Percentiles rank a stretch among this genome's conserved stretches.
phyloP scores from a whole-genome alignment of 2,113 vertebrate species.

The Eleginops maclovinus region DNA sequence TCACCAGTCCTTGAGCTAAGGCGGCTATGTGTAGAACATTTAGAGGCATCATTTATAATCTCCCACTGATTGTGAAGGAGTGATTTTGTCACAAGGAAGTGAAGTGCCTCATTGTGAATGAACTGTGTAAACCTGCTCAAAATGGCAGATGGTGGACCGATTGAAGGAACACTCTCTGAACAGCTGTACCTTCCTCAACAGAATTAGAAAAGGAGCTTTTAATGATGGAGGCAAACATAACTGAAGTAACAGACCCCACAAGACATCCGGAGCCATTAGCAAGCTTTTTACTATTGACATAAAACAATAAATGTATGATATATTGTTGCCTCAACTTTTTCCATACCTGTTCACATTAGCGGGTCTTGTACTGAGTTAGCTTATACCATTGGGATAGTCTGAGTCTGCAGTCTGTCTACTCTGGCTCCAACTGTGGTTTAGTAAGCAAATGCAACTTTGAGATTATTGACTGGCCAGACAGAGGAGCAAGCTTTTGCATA shows the following conservation, averaged over 20 bases:
- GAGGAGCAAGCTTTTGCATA: slow-evolving; percentile 3
- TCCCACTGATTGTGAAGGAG: slow-evolving; percentile 5
- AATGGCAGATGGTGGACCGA: slow-evolving; percentile 51
- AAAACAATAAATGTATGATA: not conserved
- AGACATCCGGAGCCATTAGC: slow-evolving; percentile 4
- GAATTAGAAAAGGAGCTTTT: slow-evolving; percentile 19
- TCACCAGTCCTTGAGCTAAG: not conserved
- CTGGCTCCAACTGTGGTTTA: slow-evolving; percentile 10
- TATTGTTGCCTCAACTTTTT: not conserved
- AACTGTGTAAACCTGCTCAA: slow-evolving; percentile 15
- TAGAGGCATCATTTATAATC: not conserved
- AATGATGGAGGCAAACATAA: slow-evolving; percentile 24
- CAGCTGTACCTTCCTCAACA: slow-evolving; percentile 40
- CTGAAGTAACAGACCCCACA: not conserved
- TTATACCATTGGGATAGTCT: not conserved
- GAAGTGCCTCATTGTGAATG: slow-evolving; percentile 21
- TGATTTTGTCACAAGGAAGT: not conserved
- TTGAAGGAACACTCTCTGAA: slow-evolving; percentile 26
- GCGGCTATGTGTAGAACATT: not conserved
- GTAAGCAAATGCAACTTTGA: slow-evolving; percentile 11
- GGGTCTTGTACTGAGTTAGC: not conserved
- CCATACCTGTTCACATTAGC: not conserved
- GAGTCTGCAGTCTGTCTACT: slow-evolving; percentile 17
- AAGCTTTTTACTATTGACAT: not conserved
- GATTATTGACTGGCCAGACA: not conserved